A percentile compares a stretch with the other conserved stretches of the same genome.
Evolutionary conservation across 2,797 vertebrate genomes (phyloP).

Genomic region (Amazona ochrocephala): DNA sequence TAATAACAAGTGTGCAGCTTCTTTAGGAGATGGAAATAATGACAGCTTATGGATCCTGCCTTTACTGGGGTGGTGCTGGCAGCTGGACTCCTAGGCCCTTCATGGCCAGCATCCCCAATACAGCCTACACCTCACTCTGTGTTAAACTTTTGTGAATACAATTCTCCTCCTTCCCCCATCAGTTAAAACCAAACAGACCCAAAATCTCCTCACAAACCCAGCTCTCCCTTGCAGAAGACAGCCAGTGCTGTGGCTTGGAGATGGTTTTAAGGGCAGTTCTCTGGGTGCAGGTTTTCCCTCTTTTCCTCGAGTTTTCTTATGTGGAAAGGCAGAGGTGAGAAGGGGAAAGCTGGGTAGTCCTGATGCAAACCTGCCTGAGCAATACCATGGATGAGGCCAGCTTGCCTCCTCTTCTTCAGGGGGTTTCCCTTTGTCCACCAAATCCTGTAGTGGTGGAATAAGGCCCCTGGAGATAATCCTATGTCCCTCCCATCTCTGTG

Average conservation of each 20-base stretch:
- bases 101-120: neutral
- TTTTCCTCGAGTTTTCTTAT: neutral
- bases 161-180: neutral
- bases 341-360: neutral
- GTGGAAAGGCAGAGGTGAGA: neutral
- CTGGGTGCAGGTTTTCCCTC: neutral
- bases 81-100: neutral
- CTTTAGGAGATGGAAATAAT: slow-evolving; percentile 61
- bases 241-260: neutral
- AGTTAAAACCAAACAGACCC: neutral
- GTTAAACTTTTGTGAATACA: neutral
- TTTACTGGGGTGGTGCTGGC: slow-evolving; percentile 35
- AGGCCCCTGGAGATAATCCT: neutral
- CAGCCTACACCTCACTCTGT: neutral
- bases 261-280: neutral
- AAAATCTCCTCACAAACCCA: neutral
- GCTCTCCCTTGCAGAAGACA: neutral
- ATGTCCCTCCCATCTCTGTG: neutral
- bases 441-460: neutral
- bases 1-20: slow-evolving; percentile 58
- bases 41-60: slow-evolving; percentile 50
- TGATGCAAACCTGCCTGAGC: neutral
- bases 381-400: neutral
- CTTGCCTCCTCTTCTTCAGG: neutral
- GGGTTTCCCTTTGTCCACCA: neutral